phyloP scores from a whole-genome alignment of 2,113 vertebrate genomes.

The Scomber japonicus region DNA sequence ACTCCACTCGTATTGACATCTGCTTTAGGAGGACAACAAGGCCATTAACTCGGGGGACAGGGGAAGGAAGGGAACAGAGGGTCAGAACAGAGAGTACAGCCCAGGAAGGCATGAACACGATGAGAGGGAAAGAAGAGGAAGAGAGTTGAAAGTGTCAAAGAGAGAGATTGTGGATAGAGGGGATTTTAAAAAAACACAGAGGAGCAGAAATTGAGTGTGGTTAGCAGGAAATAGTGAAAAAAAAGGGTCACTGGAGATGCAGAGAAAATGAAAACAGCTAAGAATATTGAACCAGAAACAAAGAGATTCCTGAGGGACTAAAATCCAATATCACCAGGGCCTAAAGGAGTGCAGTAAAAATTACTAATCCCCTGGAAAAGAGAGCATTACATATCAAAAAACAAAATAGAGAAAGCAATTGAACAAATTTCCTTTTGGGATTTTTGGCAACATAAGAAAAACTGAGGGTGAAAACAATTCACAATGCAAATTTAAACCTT shows the following conservation, averaged over 20 bases:
- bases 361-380: slow-evolving; percentile 38
- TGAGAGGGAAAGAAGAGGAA: background rate
- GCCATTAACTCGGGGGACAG: slow-evolving; percentile 49
- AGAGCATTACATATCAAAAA: slow-evolving; percentile 7
- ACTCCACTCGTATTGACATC: slow-evolving; percentile 43
- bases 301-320: slow-evolving; percentile 35
- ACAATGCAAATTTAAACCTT: background rate
- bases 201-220: slow-evolving; percentile 31
- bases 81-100: slow-evolving; percentile 25
- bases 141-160: slow-evolving; percentile 36
- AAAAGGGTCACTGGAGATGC: slow-evolving; percentile 13
- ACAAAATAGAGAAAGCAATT: slow-evolving; percentile 27
- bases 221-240: slow-evolving; percentile 35
- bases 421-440: slow-evolving; percentile 1
- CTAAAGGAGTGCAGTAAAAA: slow-evolving; percentile 37
- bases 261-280: slow-evolving; percentile 30
- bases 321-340: slow-evolving; percentile 55
- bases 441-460: slow-evolving; percentile 16
- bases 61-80: slow-evolving; percentile 24
- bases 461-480: background rate
- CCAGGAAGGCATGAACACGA: slow-evolving; percentile 11
- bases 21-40: slow-evolving; percentile 49
- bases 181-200: slow-evolving; percentile 23
- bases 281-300: slow-evolving; percentile 57
- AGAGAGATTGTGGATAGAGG: slow-evolving; percentile 27